Conservation (phyloP, 2,113 vertebrate genomes). For the Dromaius novaehollandiae region DNA sequence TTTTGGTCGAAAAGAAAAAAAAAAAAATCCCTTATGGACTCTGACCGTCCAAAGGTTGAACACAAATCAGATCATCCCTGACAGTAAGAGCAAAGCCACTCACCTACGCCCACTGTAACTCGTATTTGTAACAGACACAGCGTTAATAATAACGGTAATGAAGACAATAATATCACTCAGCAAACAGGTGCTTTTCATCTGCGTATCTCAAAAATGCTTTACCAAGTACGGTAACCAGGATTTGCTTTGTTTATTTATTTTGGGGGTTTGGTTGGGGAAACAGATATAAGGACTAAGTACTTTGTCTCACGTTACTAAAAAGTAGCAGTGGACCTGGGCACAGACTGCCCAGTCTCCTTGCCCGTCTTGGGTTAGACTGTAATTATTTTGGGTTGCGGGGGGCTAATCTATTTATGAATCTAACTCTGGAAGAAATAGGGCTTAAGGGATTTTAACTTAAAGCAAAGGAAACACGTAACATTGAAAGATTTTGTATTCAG, state of each 20-base stretch:
- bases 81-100: background rate
- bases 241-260: constrained; percentile 54
- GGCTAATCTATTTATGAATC: background rate
- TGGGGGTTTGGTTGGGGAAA: background rate
- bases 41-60: background rate
- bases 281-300: background rate
- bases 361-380: background rate
- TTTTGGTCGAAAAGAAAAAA: background rate
- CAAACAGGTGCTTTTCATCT: constrained; percentile 32
- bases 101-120: background rate
- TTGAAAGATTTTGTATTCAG: background rate
- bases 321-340: background rate
- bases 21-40: background rate
- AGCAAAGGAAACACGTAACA: background rate
- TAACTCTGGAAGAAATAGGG: background rate
- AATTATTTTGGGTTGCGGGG: background rate
- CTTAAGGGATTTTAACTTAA: background rate
- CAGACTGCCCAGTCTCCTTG: background rate
- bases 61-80: background rate
- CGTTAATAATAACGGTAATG: constrained; percentile 38
- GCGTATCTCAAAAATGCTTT: constrained; percentile 25
- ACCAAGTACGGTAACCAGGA: background rate
- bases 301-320: background rate
- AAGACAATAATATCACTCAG: constrained; percentile 44
- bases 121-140: background rate